Base-by-base conservation (phyloP, 1,140 invertebrate species). In the Apis florea region DNA sequence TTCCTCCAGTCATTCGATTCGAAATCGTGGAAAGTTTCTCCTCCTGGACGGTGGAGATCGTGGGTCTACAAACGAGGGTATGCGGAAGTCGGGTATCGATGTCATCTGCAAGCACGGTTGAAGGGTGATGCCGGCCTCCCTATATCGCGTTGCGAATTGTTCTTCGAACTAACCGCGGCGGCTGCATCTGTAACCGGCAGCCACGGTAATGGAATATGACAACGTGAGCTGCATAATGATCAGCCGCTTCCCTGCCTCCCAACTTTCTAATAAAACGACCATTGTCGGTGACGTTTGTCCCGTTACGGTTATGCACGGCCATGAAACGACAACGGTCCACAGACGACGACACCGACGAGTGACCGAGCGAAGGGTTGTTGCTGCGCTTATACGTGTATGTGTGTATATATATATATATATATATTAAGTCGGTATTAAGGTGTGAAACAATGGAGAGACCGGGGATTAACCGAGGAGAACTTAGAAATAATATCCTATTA, bases 141-240 rank as follows among this genome's bases (percentile, higher is more conserved):
- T 83, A 70, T 86, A 84, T 89, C 85, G 88, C 87, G 88, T 90
- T 91, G 89, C 90, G 90, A 90, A 91, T 90, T 89, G 89, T 83
- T 86, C 89, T 84, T 87, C 85, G 86, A 89, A 91, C 89, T 90
- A 90, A 91, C 90, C 85, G 82, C 81, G 79, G 90, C 80, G 74
- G 81, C 83, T 69, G 83, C 87, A 81, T 89, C 91, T 92, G 91
- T 90, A 91, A 89, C 89, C 88, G 91, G 90, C 91, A 90, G 88
- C 86, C 76, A 87, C 88, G 83, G 83, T 92, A 90, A 92, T 92
- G 90, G 90, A 91, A 92, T 90, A 92, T 91, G 90, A 91, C 90
- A 90, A 92, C 90, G 87, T 69, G 86, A 84, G 86, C 85, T 82
- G 90, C 89, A 91, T 91, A 91, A 91, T 92, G 90, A 92, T 92